A percentile compares a stretch with the other conserved stretches of the same genome.
Conservation (phyloP, 2,113 vertebrate species). For the Dipodomys merriami region DNA sequence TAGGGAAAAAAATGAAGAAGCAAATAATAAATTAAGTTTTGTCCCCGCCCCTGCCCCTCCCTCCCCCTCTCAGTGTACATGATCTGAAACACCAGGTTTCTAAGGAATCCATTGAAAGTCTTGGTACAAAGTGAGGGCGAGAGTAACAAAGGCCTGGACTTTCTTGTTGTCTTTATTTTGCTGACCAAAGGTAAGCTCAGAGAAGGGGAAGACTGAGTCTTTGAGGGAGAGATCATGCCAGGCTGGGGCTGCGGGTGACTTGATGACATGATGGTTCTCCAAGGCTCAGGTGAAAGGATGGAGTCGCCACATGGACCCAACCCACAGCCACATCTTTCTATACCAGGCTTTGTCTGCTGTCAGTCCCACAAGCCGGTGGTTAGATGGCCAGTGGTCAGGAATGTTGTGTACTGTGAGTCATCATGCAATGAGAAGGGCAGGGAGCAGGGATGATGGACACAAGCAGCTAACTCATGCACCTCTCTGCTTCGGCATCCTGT, state of each 20-base stretch:
- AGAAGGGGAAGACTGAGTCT: not conserved
- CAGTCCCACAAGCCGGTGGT: slow-evolving; percentile 20
- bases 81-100: not conserved
- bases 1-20: not conserved
- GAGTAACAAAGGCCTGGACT: not conserved
- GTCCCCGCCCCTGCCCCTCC: too few species aligned
- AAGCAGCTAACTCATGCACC: not conserved
- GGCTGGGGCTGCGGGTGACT: not conserved
- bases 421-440: not conserved
- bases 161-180: not conserved
- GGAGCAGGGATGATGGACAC: not conserved
- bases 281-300: slow-evolving; percentile 1
- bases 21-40: not conserved
- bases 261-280: slow-evolving; percentile 19
- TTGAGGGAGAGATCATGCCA: not conserved
- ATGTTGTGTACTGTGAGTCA: not conserved
- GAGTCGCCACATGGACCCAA: slow-evolving; percentile 26
- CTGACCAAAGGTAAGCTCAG: not conserved
- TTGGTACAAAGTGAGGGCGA: not conserved
- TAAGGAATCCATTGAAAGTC: not conserved
- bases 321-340: slow-evolving; percentile 51
- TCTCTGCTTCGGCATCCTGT: not conserved
- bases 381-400: slow-evolving; percentile 16
- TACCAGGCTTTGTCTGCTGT: slow-evolving; percentile 51
- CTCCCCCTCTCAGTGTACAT: not conserved